Evolutionary conservation across 2,888 invertebrate species (phyloP), one percentile per base, ranked within the genome.

Genomic region (Synanthedon tipuliformis): DNA sequence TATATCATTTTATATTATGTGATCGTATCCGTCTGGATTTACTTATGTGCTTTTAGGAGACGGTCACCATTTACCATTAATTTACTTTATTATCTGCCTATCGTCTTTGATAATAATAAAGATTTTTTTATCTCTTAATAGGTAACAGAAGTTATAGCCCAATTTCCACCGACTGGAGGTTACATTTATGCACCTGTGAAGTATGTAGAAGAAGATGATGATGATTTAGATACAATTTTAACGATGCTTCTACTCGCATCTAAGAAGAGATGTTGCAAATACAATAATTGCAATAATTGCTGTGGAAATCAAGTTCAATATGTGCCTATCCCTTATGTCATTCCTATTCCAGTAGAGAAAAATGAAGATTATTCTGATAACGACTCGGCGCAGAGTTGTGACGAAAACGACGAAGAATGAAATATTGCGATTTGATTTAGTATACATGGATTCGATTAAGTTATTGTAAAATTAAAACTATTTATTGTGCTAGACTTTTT

Each of bases 201-300:
- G 11, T 15, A 45, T 45, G 13, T 13, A 13, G 15, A 45, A 45
- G 61, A 64, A 13, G 61, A 62, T 40, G 74, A 75, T 40, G 78
- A 81, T 40, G 78, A 81, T 56, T 58, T 79, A 1, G 79, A 81
- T 0, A 54, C 80, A 0, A 61, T 81, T 3, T 65, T 82, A 12
- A 67, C 78, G 1, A 58, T 79, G 1, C 56, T 81, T 2, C 65
- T 81, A 2, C 61, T 81, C 50, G 73, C 79, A 7, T 57, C 67
- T 2, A 71, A 66, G 49, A 34, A 34, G 34, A 34, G 15, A n/a
- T 45, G 45, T 45, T 45, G 45, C 45, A 45, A 45, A 13, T 45
- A 15, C 4, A 13, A 4, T 10, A 34, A 34, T 10, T 34, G 34
- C 10, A 34, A 34, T 34, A 34, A 34, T 34, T 34, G 34, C 10